phyloP scores from a whole-genome alignment of 1,140 invertebrate species.

The Anastrepha ludens region DNA sequence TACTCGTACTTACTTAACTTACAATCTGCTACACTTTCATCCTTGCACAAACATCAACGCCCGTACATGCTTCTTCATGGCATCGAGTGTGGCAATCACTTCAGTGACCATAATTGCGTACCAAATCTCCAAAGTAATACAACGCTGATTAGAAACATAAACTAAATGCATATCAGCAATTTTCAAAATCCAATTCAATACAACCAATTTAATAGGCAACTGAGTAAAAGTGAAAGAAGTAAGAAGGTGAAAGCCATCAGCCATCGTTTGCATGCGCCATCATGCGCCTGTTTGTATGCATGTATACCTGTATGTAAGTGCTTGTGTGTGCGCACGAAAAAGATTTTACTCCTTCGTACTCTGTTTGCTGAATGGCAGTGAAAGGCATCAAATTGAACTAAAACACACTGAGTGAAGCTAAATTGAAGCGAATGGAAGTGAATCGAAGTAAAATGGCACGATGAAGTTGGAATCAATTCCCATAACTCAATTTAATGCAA shows the following conservation, averaged over 20 bases:
- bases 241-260: background rate
- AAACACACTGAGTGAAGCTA: background rate
- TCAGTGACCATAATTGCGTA: slow-evolving; percentile 44
- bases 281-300: background rate
- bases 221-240: background rate
- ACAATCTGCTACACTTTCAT: too few relatives aligned
- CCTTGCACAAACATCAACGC: too few relatives aligned
- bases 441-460: background rate
- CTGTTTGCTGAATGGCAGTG: slow-evolving; percentile 1
- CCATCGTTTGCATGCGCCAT: slow-evolving; percentile 2
- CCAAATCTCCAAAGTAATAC: slow-evolving; percentile 51
- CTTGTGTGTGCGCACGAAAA: background rate
- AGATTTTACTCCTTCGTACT: background rate
- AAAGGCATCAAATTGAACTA: slow-evolving; percentile 38
- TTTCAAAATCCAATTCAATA: slow-evolving; percentile 52
- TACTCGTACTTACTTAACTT: too few relatives aligned
- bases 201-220: slow-evolving; percentile 26
- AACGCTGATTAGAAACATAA: slow-evolving; percentile 41
- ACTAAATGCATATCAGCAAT: slow-evolving; percentile 51
- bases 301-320: background rate
- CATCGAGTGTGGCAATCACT: background rate
- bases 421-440: background rate
- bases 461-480: slow-evolving; percentile 34
- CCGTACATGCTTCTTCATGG: background rate
- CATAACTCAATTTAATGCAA: slow-evolving; percentile 54